phyloP scores from a whole-genome alignment of 2,888 invertebrate genomes.

The Drosophila multiciliata region DNA sequence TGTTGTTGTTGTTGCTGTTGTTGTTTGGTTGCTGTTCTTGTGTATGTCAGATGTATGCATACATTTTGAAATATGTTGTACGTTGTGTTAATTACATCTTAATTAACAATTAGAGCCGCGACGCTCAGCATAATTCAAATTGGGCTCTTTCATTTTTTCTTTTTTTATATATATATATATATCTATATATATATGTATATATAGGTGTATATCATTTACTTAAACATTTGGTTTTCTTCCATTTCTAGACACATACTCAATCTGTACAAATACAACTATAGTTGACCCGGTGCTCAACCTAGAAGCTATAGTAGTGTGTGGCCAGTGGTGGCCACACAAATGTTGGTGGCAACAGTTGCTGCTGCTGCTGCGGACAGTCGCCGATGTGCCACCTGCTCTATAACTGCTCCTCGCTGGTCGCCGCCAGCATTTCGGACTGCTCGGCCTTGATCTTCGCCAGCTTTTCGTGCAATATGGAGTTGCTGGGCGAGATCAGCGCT shows the following conservation, averaged over 20 bases:
- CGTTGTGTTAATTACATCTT: conserved; percentile 56
- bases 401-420: conserved; percentile 82
- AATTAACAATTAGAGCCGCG: conserved; percentile 63
- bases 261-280: conserved; percentile 26
- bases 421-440: conserved; percentile 56
- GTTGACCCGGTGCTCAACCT: conserved; percentile 39
- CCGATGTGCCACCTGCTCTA: conserved; percentile 81
- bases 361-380: conserved; percentile 43
- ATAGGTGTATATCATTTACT: conserved; percentile 13
- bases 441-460: conserved; percentile 84
- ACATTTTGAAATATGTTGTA: conserved; percentile 19
- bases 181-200: not conserved
- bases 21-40: conserved; percentile 39
- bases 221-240: conserved; percentile 50
- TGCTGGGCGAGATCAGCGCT: conserved; percentile 45
- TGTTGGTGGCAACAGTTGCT: conserved; percentile 50
- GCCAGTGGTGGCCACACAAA: conserved; percentile 65
- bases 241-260: conserved; percentile 31
- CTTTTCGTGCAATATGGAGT: conserved; percentile 83
- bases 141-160: conserved; percentile 13
- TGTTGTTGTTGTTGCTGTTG: conserved; percentile 25
- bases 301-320: conserved; percentile 75
- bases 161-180: conserved; percentile 23
- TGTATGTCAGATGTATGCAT: conserved; percentile 26
- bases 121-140: conserved; percentile 16